Base-by-base conservation (phyloP, 2,888 invertebrate species). In the Pelosia muscerda region DNA sequence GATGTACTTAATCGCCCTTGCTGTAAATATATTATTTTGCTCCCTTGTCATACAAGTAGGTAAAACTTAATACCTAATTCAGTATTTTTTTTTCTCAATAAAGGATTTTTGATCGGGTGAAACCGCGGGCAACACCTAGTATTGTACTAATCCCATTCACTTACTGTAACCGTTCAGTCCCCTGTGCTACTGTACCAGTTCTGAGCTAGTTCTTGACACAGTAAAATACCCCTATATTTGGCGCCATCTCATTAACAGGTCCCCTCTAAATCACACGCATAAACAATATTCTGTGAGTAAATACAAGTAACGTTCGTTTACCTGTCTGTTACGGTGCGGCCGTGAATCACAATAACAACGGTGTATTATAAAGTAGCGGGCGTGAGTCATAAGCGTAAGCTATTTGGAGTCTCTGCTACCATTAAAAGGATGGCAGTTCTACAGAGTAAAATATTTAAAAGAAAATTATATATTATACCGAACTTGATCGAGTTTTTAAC, bases 291-390 rank as follows among this genome's bases (percentile, higher is more conserved):
- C 31, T 10, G 19, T 13, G 22, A 19, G 57, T 49, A 67, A 63
- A 53, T 62, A 58, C 23, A 15, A 22, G 25, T 19, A 53, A 63
- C 58, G 53, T 63, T 58, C 58, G 38, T 66, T 66, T 62, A 62
- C 62, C 42, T 49, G 28, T 57, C 53, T 58, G 62, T 63, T 67
- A 22, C 19, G 19, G 22, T 26, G 63, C 53, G 66, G 26, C 63
- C 25, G 63, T 67, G 63, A 67, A 67, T 67, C 63, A 58, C 54
- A 34, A 63, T 22, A 63, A 54, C 63, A 54, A 67, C 63, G 58
- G 62, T 63, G 34, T 38, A 28, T 19, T 55, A 34, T 53, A 25
- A 53, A 34, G 8, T 25, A 19, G 26, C 28, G 13, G 57, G n/a
- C 11, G 57, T 15, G 15, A 31, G 19, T 13, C 28, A 66, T 56